A percentile compares a stretch with the other conserved stretches of the same genome.
Conservation (phyloP, 2,113 vertebrate species). For the Anarhynchus alexandrinus region DNA sequence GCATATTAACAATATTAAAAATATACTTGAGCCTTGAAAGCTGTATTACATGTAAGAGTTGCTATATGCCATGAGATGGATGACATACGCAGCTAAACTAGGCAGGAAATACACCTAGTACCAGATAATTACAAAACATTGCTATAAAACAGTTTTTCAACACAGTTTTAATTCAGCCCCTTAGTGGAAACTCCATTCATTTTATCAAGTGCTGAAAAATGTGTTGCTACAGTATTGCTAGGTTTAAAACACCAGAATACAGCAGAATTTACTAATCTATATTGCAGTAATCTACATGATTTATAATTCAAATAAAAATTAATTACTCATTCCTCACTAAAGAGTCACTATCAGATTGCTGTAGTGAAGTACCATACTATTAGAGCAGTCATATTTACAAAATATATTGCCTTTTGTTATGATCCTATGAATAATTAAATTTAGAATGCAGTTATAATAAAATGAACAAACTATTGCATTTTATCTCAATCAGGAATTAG, state of each 20-base stretch:
- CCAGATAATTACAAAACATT: neutral
- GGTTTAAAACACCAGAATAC: neutral
- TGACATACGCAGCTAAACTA: neutral
- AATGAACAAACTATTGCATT: neutral
- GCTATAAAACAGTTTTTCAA: neutral
- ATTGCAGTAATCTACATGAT: neutral
- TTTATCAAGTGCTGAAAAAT: neutral
- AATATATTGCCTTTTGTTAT: constrained; percentile 1
- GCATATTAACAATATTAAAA: neutral
- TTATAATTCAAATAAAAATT: neutral
- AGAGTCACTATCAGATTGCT: neutral
- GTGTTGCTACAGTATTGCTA: neutral
- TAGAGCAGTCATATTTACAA: neutral
- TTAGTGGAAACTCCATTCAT: neutral
- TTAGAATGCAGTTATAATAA: neutral
- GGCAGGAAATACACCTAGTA: neutral
- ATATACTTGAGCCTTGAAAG: neutral
- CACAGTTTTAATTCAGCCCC: neutral
- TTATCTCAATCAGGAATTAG: constrained; percentile 14
- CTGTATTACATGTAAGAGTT: neutral
- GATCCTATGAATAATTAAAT: constrained; percentile 40
- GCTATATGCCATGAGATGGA: neutral
- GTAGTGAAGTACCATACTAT: neutral
- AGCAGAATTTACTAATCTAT: neutral
- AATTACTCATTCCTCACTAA: neutral